A percentile compares a stretch with the other conserved stretches of the same genome.
Evolutionary conservation across 2,888 invertebrate species (phyloP).

Genomic region (Eilema depressum): DNA sequence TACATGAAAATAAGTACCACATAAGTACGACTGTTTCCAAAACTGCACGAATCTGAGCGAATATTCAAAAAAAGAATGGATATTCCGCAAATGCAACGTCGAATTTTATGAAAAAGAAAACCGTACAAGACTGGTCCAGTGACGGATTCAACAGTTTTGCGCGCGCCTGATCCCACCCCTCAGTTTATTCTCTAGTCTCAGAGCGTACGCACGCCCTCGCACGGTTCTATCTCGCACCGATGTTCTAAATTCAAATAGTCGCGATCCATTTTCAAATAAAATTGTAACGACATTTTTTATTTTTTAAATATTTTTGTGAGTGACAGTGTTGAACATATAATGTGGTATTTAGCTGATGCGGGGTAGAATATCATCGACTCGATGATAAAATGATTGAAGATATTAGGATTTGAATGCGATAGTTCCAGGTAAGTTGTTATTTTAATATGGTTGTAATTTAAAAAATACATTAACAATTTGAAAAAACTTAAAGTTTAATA

Average conservation of each 20-base stretch:
- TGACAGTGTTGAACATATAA: conserved; percentile 61
- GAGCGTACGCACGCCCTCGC: conserved; percentile 62
- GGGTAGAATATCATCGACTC: conserved; percentile 65
- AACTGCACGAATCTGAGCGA: neutral
- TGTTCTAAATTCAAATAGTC: conserved; percentile 56
- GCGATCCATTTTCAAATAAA: conserved; percentile 41
- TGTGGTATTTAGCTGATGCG: conserved; percentile 73
- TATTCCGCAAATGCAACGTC: conserved; percentile 35
- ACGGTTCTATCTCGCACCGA: conserved; percentile 52
- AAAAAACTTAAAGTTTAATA: no score
- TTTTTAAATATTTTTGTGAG: conserved; percentile 53
- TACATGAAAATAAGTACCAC: neutral
- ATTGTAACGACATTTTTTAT: conserved; percentile 40
- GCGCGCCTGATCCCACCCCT: conserved; percentile 74
- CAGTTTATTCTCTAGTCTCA: conserved; percentile 60
- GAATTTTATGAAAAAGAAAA: conserved; percentile 56
- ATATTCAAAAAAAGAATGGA: conserved; percentile 19
- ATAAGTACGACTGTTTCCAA: neutral
- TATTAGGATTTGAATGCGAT: conserved; percentile 56
- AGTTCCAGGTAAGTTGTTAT: conserved; percentile 62
- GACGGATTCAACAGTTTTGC: conserved; percentile 80
- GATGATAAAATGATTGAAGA: conserved; percentile 71
- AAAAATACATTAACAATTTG: neutral
- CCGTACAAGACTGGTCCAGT: conserved; percentile 54
- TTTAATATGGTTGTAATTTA: conserved; percentile 14